Evolutionary conservation across 2,113 vertebrate species (phyloP).

Genomic region (Neogale vison): DNA sequence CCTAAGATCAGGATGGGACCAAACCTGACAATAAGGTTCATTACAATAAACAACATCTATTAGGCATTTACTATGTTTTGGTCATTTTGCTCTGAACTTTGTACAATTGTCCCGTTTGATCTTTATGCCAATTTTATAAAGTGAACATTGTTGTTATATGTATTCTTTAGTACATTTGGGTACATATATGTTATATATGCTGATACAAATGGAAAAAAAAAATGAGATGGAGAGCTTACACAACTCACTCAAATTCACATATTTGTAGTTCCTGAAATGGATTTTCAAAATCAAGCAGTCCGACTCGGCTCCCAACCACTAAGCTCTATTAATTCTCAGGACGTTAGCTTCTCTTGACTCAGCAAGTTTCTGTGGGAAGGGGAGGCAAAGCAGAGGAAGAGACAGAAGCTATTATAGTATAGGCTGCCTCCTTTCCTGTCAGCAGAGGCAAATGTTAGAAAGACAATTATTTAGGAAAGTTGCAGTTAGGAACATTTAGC

Average conservation of each 20-base stretch:
- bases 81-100: not conserved
- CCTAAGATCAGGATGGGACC: not conserved
- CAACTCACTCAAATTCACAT: not conserved
- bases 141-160: not conserved
- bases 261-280: not conserved
- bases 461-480: not conserved
- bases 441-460: not conserved
- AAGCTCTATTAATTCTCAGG: not conserved
- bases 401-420: rapidly evolving
- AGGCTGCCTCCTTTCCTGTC: not conserved
- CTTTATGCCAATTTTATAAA: not conserved
- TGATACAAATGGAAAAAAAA: conserved; percentile 17
- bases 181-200: not conserved
- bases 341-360: not conserved
- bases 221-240: not conserved
- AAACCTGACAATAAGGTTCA: not conserved
- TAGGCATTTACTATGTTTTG: not conserved
- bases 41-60: not conserved
- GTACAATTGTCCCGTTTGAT: not conserved
- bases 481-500: not conserved
- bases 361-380: not conserved
- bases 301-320: not conserved
- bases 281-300: not conserved
- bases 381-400: not conserved
- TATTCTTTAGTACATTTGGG: not conserved